Percentiles rank a stretch among this genome's conserved stretches.
Conservation (phyloP, 2,113 vertebrate genomes). For the Eulemur macaco region DNA sequence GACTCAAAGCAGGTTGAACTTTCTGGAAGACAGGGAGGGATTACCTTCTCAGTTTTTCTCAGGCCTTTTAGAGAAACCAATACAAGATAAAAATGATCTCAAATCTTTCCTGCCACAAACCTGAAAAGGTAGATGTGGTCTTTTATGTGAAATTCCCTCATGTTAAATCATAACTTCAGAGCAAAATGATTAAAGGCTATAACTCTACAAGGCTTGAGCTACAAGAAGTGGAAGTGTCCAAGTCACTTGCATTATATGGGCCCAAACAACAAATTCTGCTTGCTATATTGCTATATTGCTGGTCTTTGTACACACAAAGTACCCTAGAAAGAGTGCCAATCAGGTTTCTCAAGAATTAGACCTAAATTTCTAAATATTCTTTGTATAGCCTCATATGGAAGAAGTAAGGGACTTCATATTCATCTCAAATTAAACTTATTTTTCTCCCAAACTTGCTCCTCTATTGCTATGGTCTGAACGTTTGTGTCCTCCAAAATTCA, state of each 20-base stretch:
- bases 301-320: background rate
- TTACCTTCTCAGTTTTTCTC: background rate
- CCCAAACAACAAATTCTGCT: background rate
- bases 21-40: background rate
- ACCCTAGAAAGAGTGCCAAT: background rate
- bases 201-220: background rate
- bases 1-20: background rate
- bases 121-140: slow-evolving; percentile 11
- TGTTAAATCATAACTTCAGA: background rate
- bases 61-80: background rate
- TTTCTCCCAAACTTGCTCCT: background rate
- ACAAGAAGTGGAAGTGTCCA: background rate
- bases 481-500: background rate
- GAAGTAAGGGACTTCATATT: background rate
- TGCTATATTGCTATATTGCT: background rate
- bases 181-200: background rate
- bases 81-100: background rate
- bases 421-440: background rate
- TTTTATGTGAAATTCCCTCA: background rate
- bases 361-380: background rate
- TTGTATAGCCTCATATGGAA: background rate
- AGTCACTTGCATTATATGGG: background rate
- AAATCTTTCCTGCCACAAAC: background rate
- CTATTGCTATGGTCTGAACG: background rate
- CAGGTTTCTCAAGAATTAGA: background rate